Evolutionary conservation across 2,888 invertebrate species (phyloP), one percentile per base, ranked within the genome.

Genomic region (Tenodera sinensis): DNA sequence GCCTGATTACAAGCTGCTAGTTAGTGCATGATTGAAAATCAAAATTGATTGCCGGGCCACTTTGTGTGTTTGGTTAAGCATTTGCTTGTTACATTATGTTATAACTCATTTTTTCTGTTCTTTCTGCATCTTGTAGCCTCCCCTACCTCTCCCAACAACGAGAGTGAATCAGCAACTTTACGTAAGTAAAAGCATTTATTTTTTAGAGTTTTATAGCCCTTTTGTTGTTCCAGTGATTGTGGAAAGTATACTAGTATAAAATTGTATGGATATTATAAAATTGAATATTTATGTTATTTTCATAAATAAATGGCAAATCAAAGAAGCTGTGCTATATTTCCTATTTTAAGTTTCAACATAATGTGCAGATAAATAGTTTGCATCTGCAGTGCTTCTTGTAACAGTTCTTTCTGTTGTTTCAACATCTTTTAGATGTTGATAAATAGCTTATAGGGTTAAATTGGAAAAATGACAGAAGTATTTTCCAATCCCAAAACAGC

Each of bases 111-210:
- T 90, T 89, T 89, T 86, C 87, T 90, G 81, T 88, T 90, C 90
- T 88, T 28, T 89, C 87, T 89, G 88, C 88, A 85, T 82, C 88
- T 87, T 88, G 92, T 93, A 94, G 94, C 93, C 92, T 93, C 93
- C 92, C 93, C 94, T 92, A 93, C 93, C 90, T 93, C 94, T 92
- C 94, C 94, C 91, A 93, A 93, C 93, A 93, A 93, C 92, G 94
- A 94, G 92, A 94, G 94, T 92, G 94, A 94, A 93, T 92, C 94
- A 92, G 93, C 92, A 89, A 92, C 92, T 91, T 91, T 93, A 92
- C 94, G 94, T 94, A 94, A 94, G 94, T 94, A 93, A 92, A 71
- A 25, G 25, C 1, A 71, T 20, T 71, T 15, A 15, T n/a, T 3
- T 54, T 54, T 54, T 54, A 54, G 54, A 15, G 54, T 54, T 54